Evolutionary conservation across 1,140 invertebrate genomes (phyloP).

Genomic region (Tetragnatha versicolor): DNA sequence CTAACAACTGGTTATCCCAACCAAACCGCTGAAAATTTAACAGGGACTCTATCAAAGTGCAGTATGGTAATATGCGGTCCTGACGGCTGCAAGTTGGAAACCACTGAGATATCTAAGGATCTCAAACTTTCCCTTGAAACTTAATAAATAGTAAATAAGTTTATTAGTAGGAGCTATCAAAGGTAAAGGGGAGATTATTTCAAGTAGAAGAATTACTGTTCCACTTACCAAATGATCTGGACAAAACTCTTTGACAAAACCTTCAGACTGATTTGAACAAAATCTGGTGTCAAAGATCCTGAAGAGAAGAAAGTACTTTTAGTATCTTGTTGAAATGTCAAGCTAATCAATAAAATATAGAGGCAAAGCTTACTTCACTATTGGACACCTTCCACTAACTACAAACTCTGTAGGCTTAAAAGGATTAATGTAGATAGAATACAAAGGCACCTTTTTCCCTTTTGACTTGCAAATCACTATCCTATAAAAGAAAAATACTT

Average conservation of each 20-base stretch:
- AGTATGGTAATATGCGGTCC: too few species aligned
- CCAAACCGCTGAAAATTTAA: too few species aligned
- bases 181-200: neutral
- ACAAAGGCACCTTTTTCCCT: conserved; percentile 74
- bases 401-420: conserved; percentile 79
- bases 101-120: too few species aligned
- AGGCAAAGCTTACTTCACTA: conserved; percentile 60
- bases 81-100: too few species aligned
- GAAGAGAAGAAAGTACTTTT: neutral
- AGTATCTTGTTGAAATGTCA: neutral
- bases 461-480: conserved; percentile 73
- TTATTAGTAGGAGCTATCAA: too few species aligned
- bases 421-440: conserved; percentile 87
- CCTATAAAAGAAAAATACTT: conserved; percentile 66
- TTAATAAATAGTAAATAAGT: too few species aligned
- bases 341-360: neutral
- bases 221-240: conserved; percentile 35
- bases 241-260: conserved; percentile 21
- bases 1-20: too few species aligned
- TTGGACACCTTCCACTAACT: conserved; percentile 75
- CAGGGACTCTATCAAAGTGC: too few species aligned
- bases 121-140: too few species aligned
- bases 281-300: conserved; percentile 43
- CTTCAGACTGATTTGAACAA: neutral
- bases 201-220: neutral